A percentile compares a stretch with the other conserved stretches of the same genome.
Evolutionary conservation across 2,113 vertebrate genomes (phyloP).

Genomic region (Podarcis cretensis): DNA sequence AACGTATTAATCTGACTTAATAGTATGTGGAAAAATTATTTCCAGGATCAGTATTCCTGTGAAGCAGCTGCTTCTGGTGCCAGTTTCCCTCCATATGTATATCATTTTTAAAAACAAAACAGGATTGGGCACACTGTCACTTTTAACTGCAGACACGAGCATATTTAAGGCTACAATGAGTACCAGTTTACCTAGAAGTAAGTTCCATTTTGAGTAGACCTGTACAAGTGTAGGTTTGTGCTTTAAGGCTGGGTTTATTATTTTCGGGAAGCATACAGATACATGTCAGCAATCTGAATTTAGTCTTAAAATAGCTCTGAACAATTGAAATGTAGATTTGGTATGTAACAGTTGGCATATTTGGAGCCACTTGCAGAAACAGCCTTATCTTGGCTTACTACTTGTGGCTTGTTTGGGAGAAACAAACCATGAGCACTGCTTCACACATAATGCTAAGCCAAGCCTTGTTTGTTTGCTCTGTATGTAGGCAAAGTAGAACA

Average conservation of each 20-base stretch:
- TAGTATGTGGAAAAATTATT: not conserved
- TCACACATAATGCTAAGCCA: no score
- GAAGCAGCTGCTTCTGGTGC: not conserved
- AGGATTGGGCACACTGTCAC: no score
- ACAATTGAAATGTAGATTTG: not conserved
- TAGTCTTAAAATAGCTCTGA: not conserved
- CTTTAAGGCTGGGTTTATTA: not conserved
- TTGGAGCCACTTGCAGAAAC: not conserved
- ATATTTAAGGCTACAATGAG: not conserved
- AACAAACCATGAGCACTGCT: no score
- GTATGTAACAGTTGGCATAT: not conserved
- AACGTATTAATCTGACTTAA: not conserved
- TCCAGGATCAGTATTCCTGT: not conserved
- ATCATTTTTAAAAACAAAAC: not conserved
- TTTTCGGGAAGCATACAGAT: not conserved
- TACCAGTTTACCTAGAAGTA: not conserved
- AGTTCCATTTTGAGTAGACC: not conserved
- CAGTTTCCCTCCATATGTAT: not conserved
- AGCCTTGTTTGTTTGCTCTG: no score
- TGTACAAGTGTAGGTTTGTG: not conserved
- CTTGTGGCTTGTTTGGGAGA: no score
- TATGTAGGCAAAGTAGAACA: no score
- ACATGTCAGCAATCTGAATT: not conserved
- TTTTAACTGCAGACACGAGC: not conserved
- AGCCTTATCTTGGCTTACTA: not conserved